These are phyloP conservation scores for Blomia tropicalis DNA, from an alignment of 2,888 invertebrate species.

Conservation along the genomic window DNA sequence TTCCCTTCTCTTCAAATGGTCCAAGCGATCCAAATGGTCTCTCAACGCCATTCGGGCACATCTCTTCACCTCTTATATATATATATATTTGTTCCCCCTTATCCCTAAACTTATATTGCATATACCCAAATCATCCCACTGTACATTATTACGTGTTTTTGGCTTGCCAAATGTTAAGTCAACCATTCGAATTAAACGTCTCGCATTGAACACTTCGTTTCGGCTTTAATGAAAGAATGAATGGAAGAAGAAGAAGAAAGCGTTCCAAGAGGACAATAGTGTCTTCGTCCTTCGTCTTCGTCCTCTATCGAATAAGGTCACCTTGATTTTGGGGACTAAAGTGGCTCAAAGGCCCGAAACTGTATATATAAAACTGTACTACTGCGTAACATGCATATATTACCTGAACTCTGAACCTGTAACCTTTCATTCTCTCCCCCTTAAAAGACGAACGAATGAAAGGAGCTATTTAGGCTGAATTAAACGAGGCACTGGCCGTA, in stretches of 20 bases:
- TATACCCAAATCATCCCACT: not conserved
- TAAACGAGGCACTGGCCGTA: slow-evolving; percentile 12
- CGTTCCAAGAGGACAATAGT: no score
- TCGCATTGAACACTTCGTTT: not conserved
- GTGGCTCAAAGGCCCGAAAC: slow-evolving; percentile 7
- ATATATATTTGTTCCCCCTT: not conserved
- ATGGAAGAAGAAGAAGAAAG: no score
- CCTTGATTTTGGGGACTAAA: no score
- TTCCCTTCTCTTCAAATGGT: no score
- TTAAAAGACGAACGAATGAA: not conserved
- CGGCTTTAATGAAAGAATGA: no score
- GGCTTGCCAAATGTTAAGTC: slow-evolving; percentile 6
- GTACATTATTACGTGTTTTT: slow-evolving; percentile 2
- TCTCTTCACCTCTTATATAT: not conserved
- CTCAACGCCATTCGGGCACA: not conserved
- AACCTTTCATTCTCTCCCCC: no score
- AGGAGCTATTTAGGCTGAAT: slow-evolving; percentile 12
- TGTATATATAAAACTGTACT: not conserved
- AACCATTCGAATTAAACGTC: not conserved
- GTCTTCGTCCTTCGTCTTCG: no score
- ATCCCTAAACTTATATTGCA: not conserved
- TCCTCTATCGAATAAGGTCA: slow-evolving; percentile 6
- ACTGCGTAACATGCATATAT: not conserved
- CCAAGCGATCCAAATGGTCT: not conserved
- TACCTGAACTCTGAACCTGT: no score